These are phyloP conservation scores for Trachops cirrhosus DNA, from an alignment of 2,797 vertebrate genomes.

Conservation along the genomic window DNA sequence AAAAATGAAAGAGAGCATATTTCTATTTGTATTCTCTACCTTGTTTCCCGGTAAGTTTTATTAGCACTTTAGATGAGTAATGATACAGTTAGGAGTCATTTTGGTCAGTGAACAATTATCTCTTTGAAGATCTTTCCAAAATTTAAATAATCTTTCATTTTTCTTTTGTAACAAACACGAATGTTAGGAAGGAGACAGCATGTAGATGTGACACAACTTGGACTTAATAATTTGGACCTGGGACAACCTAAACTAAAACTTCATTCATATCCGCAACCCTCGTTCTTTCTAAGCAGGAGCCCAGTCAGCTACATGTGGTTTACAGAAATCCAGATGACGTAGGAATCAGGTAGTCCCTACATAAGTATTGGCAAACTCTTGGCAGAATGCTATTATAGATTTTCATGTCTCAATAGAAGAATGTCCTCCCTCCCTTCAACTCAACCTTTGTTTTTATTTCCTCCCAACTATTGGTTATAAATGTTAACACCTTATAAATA, in stretches of 20 bases:
- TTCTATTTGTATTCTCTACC: neutral
- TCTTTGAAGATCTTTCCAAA: neutral
- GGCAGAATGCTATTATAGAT: neutral
- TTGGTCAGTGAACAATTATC: conserved; percentile 15
- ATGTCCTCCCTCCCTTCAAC: neutral
- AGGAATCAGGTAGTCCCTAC: neutral
- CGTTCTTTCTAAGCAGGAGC: neutral
- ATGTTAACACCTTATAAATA: neutral
- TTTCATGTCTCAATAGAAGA: neutral
- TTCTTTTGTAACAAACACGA: neutral
- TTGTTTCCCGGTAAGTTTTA: neutral
- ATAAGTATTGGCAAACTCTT: neutral
- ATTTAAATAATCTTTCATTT: neutral
- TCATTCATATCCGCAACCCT: neutral
- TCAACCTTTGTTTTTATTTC: neutral
- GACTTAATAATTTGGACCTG: neutral
- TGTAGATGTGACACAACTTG: neutral
- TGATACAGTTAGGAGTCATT: neutral
- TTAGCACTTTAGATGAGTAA: neutral
- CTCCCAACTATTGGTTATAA: neutral
- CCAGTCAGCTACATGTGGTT: neutral
- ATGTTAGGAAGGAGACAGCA: neutral
- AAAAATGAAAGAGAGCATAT: neutral
- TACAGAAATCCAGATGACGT: neutral
- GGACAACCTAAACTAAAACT: neutral